These are phyloP conservation scores for Adelognathus sp. DNA, from an alignment of 2,888 invertebrate genomes.

Conservation along the genomic window DNA sequence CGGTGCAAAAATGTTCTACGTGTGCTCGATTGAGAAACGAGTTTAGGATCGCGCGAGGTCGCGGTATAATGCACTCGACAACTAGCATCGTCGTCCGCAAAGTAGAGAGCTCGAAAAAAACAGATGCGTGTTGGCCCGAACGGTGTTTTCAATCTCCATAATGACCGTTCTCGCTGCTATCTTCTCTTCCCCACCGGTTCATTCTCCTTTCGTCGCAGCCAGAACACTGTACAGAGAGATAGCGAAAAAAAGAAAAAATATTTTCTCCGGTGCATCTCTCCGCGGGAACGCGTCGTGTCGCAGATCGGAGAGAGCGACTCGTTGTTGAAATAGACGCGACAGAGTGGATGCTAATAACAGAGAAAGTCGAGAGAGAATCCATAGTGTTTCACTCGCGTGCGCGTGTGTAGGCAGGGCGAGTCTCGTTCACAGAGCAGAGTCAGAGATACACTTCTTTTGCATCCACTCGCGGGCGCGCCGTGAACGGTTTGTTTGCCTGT, in stretches of 20 bases:
- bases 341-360: constrained; percentile 76
- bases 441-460: constrained; percentile 70
- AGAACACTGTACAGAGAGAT: constrained; percentile 15
- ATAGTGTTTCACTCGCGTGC: constrained; percentile 67
- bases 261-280: constrained; percentile 19
- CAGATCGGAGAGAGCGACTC: constrained; percentile 23
- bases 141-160: constrained; percentile 76
- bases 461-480: constrained; percentile 55
- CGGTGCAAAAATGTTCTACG: neutral
- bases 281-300: constrained; percentile 8
- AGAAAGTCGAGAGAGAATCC: constrained; percentile 70
- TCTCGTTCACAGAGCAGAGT: constrained; percentile 21
- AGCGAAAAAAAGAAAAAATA: neutral
- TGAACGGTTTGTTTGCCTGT: constrained; percentile 64
- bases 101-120: constrained; percentile 18
- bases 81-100: constrained; percentile 33
- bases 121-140: constrained; percentile 38
- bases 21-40: neutral
- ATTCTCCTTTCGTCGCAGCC: constrained; percentile 42
- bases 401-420: constrained; percentile 24
- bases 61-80: constrained; percentile 26
- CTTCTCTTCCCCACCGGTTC: constrained; percentile 19
- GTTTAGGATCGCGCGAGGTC: neutral
- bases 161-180: constrained; percentile 71
- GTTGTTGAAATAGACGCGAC: constrained; percentile 47